A percentile compares a stretch with the other conserved stretches of the same genome.
Evolutionary conservation across 2,888 invertebrate species (phyloP).

Genomic region (Dicranocentrus wangi): DNA sequence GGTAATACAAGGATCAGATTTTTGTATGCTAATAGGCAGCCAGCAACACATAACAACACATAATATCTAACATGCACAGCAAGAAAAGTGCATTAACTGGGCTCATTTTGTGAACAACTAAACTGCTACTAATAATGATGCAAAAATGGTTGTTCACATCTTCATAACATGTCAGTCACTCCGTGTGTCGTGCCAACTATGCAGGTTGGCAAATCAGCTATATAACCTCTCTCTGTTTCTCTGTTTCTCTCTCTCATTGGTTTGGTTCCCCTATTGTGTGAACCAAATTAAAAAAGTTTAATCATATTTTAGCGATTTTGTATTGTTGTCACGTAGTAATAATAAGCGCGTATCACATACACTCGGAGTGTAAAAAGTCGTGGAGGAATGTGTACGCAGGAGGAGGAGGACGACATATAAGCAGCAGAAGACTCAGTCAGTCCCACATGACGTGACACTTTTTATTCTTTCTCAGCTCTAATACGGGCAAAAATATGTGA

Average conservation of each 20-base stretch:
- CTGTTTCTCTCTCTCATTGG: no score
- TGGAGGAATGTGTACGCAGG: conserved; percentile 29
- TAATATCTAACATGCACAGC: background rate
- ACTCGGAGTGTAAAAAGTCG: background rate
- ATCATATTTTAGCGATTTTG: conserved; percentile 28
- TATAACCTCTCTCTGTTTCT: background rate
- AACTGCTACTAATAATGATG: conserved; percentile 54
- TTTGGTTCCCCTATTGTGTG: background rate
- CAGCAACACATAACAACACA: background rate
- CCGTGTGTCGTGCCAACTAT: background rate
- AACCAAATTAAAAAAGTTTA: conserved; percentile 33
- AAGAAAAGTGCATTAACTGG: background rate
- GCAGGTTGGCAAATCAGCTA: background rate
- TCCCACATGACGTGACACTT: no score
- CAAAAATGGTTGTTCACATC: conserved; percentile 58
- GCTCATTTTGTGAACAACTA: conserved; percentile 17
- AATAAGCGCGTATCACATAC: background rate
- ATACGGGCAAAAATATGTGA: conserved; percentile 38
- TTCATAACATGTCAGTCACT: conserved; percentile 56
- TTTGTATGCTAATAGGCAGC: no score
- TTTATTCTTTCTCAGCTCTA: no score
- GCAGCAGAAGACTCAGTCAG: no score
- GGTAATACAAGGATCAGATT: background rate
- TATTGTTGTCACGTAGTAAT: conserved; percentile 44
- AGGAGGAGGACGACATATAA: background rate